phyloP scores from a whole-genome alignment of 2,888 invertebrate species.

The Clitarchus hookeri region DNA sequence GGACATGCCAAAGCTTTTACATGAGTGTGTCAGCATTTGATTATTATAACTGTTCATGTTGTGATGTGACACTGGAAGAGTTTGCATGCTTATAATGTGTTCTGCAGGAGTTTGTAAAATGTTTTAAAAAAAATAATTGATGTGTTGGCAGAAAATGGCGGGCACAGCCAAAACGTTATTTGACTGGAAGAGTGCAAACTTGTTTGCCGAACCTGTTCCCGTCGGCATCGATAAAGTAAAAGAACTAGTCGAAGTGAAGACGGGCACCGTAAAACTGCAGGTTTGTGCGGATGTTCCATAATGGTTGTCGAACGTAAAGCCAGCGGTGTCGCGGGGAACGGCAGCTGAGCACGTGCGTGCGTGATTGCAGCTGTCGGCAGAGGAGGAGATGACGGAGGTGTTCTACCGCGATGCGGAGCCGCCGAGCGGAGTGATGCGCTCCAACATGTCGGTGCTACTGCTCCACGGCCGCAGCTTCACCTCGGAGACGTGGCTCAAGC shows the following conservation, averaged over 20 bases:
- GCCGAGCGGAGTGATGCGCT: constrained; percentile 31
- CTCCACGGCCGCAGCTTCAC: constrained; percentile 57
- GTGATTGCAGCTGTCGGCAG: background rate
- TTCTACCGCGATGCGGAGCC: constrained; percentile 44
- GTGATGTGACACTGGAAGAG: too few species aligned
- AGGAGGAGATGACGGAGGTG: constrained; percentile 35
- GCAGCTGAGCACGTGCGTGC: too few species aligned
- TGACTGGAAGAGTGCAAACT: constrained; percentile 38
- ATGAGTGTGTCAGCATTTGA: too few species aligned
- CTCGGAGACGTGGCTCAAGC: constrained; percentile 55
- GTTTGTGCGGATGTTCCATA: constrained; percentile 18
- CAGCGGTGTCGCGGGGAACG: too few species aligned
- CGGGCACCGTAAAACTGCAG: constrained; percentile 31
- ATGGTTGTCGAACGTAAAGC: too few species aligned
- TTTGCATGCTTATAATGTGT: background rate
- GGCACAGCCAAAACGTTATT: background rate
- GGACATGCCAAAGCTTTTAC: too few species aligned
- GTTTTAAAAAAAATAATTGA: background rate
- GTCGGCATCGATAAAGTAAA: constrained; percentile 3
- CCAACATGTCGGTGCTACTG: constrained; percentile 50
- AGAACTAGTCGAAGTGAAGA: constrained; percentile 30
- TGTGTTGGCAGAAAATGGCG: constrained; percentile 4
- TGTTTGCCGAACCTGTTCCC: constrained; percentile 33
- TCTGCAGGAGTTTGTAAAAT: background rate
- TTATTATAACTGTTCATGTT: too few species aligned